Base-by-base conservation (phyloP, 92 coral and sea anemone genomes). In the Porites cylindrica region DNA sequence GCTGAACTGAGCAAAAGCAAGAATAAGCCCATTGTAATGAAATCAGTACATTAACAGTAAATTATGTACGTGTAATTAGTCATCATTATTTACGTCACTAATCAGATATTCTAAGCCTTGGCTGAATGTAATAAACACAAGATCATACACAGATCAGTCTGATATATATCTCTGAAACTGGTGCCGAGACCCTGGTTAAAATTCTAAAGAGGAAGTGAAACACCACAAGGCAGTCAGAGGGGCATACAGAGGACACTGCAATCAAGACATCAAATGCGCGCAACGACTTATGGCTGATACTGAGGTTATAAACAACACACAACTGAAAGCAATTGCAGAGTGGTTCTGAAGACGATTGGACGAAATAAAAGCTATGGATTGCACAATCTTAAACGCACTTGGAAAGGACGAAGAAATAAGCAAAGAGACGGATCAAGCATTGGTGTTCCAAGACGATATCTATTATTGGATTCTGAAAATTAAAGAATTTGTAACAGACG, bases 211-310 rank as follows among this genome's bases (percentile, higher is more conserved):
- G 23, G 23, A 21, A 21, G 23, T 21, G 23, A 21, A 21, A 21
- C 23, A 21, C 23, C 23, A 21, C 23, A 21, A 53, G 77, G 63
- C 88, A 52, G 85, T 89, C 66, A 89, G 88, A 50, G 88, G 89
- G 23, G 23, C 23, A 21, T 21, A 21, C 23, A 88, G 76, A 70
- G 91, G 87, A 17, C 82, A 87, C 74, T 89, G 85, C 50, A 21
- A 21, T 21, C 23, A 21, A 21, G 23, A 21, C 23, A 21, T 21
- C 23, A 21, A 21, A 21, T 21, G 84, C 63, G 88, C 80, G 80
- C 88, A 89, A 54, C 80, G 85, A 78, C 77, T 84, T n/a, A 76
- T 88, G 88, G 58, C 84, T 23, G 82, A 52, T 23, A 54, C 77
- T 59, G 79, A 59, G 21, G 23, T 62, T 19, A 29, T 32, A 72